Base-by-base conservation (phyloP, 2,888 invertebrate species). In the Helicoverpa assulta region DNA sequence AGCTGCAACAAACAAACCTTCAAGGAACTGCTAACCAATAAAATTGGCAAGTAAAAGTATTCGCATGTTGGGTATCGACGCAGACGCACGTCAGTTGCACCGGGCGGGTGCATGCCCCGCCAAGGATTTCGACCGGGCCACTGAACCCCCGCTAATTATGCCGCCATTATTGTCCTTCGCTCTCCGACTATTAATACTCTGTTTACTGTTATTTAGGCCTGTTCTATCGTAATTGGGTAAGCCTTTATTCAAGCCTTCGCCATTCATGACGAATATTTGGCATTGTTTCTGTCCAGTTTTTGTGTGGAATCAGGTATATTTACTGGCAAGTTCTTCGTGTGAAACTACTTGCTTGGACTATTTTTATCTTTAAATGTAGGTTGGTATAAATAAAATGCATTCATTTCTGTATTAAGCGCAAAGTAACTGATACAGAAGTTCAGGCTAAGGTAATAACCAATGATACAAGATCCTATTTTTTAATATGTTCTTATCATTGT, bases 201-300 rank as follows among this genome's bases (percentile, higher is more conserved):
- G 40, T 79, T 76, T 84, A 82, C 84, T 64, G 82, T 82, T 84
- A 84, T 62, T 66, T 64, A 50, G 63, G 55, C 76, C 67, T 64
- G 80, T 84, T 84, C 78, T 78, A 78, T 40, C 40, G 40, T 84
- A 72, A 76, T 76, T 78, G 82, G 54, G 52, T 47, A 56, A 58
- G 55, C 64, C 65, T 77, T 70, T 70, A 79, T 79, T 74, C 65
- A 70, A 58, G 62, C 70, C 40, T 8, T 52, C 66, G 81, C 72
- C 81, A 77, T 81, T 80, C 63, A 64, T 37, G 40, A 47, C 55
- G 59, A 80, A 80, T 76, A 53, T 70, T 80, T 66, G 53, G 4
- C 12, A 66, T 69, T 66, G 66, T 62, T 59, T 40, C 37, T 8
- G n/a, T 50, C 62, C 53, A 65, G 47, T 76, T 76, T 76, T 76